phyloP scores from a whole-genome alignment of 1,140 invertebrate genomes.

The Caenorhabditis tropicalis region DNA sequence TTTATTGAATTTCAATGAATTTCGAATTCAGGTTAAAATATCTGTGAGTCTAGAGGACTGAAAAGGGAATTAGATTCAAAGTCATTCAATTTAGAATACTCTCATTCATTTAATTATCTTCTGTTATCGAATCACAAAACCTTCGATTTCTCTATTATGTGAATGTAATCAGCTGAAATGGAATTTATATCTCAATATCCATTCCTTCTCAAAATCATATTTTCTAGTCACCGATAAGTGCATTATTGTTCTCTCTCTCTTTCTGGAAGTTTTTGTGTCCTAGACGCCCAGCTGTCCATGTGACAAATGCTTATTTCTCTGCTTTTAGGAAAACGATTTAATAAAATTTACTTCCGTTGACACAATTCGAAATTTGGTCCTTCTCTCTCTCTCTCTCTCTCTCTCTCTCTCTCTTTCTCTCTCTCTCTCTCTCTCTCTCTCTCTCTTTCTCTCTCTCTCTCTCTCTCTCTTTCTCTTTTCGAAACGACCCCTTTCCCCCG shows the following conservation, averaged over 20 bases:
- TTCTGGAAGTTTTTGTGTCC: neutral
- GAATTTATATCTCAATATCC: neutral
- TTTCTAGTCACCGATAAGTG: neutral
- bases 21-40: no score
- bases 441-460: neutral
- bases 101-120: no score
- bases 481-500: neutral
- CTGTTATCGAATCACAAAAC: no score
- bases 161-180: neutral
- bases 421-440: neutral
- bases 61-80: no score
- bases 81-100: no score
- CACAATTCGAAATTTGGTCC: conserved; percentile 19
- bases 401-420: neutral
- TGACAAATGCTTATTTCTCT: conserved; percentile 32
- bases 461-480: neutral
- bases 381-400: neutral
- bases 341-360: conserved; percentile 31
- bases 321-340: conserved; percentile 29
- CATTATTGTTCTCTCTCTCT: neutral
- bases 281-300: conserved; percentile 13
- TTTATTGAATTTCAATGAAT: no score
- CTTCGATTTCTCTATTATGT: no score
- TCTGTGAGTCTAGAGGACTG: no score
- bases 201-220: neutral